A percentile compares a stretch with the other conserved stretches of the same genome.
These are phyloP conservation scores for Odontamblyopus rebecca DNA, from an alignment of 2,797 vertebrate genomes.

Conservation along the genomic window DNA sequence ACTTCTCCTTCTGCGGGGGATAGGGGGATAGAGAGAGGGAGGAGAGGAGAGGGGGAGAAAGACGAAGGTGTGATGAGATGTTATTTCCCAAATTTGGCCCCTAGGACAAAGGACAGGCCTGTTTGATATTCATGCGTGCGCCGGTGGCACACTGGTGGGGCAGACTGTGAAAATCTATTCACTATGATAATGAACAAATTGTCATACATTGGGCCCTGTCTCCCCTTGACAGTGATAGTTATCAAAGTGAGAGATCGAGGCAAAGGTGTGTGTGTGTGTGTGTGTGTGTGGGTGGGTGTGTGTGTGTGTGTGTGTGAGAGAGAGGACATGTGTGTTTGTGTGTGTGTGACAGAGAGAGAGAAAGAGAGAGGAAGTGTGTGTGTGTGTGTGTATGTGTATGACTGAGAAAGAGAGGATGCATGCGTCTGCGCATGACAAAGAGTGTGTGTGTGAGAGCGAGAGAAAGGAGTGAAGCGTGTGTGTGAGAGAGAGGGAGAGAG, in stretches of 20 bases:
- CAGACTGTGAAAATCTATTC: slow-evolving; percentile 85
- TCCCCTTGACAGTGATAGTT: slow-evolving; percentile 83
- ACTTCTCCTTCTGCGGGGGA: slow-evolving; percentile 61
- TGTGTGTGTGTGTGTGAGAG: slow-evolving; percentile 7
- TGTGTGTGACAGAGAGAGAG: not conserved
- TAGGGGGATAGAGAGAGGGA: not conserved
- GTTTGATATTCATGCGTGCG: slow-evolving; percentile 84
- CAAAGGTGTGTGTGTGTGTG: not conserved
- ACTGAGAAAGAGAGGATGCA: too few species aligned
- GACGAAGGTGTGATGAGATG: slow-evolving; percentile 68
- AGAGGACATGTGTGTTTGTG: too few species aligned
- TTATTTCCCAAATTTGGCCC: slow-evolving; percentile 82
- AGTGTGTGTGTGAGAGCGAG: too few species aligned
- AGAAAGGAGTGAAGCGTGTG: too few species aligned
- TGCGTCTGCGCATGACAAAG: too few species aligned
- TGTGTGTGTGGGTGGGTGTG: slow-evolving; percentile 1
- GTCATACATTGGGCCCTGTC: slow-evolving; percentile 84
- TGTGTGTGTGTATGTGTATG: too few species aligned
- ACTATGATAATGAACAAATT: slow-evolving; percentile 84
- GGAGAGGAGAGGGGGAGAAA: slow-evolving; percentile 8
- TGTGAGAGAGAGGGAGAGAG: too few species aligned
- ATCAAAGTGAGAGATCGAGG: slow-evolving; percentile 78
- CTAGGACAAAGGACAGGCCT: slow-evolving; percentile 78
- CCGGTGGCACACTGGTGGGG: slow-evolving; percentile 78
- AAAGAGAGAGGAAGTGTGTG: not conserved